Conservation (phyloP, 1,140 invertebrate species). For the Drosophila takahashii region DNA sequence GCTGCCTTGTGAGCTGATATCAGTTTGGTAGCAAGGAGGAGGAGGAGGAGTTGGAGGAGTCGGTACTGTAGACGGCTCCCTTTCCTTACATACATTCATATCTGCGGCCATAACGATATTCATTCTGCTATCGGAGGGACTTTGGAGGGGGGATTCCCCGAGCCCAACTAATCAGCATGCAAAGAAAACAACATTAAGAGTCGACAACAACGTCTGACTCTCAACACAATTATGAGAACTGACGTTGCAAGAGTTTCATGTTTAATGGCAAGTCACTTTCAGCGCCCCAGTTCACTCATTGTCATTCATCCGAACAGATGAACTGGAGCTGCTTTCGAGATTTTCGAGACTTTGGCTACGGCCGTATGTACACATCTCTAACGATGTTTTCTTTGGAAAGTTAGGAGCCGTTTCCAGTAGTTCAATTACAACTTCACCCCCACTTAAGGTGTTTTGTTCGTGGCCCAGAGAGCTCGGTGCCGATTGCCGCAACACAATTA, state of each 20-base stretch:
- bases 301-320: slow-evolving; percentile 58
- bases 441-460: slow-evolving; percentile 70
- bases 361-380: slow-evolving; percentile 24
- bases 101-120: slow-evolving; percentile 71
- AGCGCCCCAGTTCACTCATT: slow-evolving; percentile 78
- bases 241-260: slow-evolving; percentile 81
- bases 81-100: slow-evolving; percentile 44
- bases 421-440: slow-evolving; percentile 80
- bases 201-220: slow-evolving; percentile 80
- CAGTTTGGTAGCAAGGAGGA: slow-evolving; percentile 13
- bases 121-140: slow-evolving; percentile 59
- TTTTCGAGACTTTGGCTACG: background rate
- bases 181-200: slow-evolving; percentile 83
- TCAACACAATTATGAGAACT: slow-evolving; percentile 83
- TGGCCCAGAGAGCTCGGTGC: slow-evolving; percentile 1
- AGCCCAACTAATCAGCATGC: slow-evolving; percentile 81
- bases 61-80: too few relatives aligned
- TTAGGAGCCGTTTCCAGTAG: slow-evolving; percentile 80
- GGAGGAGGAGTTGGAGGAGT: slow-evolving; percentile 1
- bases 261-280: slow-evolving; percentile 82
- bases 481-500: slow-evolving; percentile 12
- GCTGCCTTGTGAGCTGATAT: slow-evolving; percentile 53
- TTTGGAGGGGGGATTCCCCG: slow-evolving; percentile 48
- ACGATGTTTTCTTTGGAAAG: slow-evolving; percentile 80
- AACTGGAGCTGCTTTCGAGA: slow-evolving; percentile 29